Evolutionary conservation across 2,888 invertebrate species (phyloP).

Genomic region (Criorhina ranunculi): DNA sequence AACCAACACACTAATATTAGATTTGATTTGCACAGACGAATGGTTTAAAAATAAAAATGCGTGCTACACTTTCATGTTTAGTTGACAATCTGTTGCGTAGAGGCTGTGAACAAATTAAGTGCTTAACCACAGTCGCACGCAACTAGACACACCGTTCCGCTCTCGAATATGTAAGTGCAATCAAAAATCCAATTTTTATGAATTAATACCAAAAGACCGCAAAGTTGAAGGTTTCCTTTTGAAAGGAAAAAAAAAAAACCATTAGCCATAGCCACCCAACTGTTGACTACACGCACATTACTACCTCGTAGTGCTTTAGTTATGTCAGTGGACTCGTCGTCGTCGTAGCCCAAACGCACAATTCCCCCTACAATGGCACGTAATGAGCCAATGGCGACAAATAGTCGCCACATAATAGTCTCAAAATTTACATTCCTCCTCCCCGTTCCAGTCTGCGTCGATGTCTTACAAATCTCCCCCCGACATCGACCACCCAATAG

Average conservation of each 20-base stretch:
- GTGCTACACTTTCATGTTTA: too few species aligned
- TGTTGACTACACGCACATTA: slow-evolving; percentile 15
- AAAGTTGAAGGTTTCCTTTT: background rate
- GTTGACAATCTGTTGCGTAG: too few species aligned
- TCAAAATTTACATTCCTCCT: slow-evolving; percentile 46
- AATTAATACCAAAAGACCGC: background rate
- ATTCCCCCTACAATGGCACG: slow-evolving; percentile 30
- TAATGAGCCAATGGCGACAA: slow-evolving; percentile 57
- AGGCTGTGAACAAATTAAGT: background rate
- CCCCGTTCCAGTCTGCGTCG: background rate
- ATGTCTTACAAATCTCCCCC: slow-evolving; percentile 2
- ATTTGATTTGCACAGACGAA: too few species aligned
- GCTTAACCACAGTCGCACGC: slow-evolving; percentile 3
- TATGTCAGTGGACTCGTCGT: slow-evolving; percentile 16
- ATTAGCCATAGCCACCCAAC: slow-evolving; percentile 15
- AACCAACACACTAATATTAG: too few species aligned
- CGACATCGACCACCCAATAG: slow-evolving; percentile 1
- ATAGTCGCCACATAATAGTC: slow-evolving; percentile 59
- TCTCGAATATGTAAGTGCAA: background rate
- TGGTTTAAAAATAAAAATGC: too few species aligned
- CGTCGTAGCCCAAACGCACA: slow-evolving; percentile 31
- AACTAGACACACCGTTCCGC: background rate
- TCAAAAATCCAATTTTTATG: background rate
- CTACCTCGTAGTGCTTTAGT: slow-evolving; percentile 17
- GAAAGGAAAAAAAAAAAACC: too few species aligned